Conservation (phyloP, 2,797 vertebrate species). For the Triplophysa bombifrons region DNA sequence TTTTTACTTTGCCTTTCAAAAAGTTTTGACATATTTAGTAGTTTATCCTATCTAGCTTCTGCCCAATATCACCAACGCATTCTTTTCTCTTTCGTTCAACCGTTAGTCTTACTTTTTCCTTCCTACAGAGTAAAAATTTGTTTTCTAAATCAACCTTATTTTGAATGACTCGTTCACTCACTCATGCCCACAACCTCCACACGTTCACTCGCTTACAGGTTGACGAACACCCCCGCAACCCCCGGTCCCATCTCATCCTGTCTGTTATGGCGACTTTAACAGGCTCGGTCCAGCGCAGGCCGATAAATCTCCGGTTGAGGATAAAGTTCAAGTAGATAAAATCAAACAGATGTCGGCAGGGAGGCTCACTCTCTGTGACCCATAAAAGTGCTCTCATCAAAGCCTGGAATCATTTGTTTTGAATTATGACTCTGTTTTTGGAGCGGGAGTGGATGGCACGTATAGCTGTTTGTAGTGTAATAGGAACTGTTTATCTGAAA, state of each 20-base stretch:
- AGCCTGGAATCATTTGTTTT: conserved; percentile 98
- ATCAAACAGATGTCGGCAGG: conserved; percentile 99
- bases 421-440: conserved; percentile 99
- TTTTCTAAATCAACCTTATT: not conserved
- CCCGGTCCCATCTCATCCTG: conserved; percentile 54
- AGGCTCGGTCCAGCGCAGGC: conserved; percentile 88
- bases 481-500: conserved; percentile 99
- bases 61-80: not conserved
- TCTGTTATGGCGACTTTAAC: conserved; percentile 92
- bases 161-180: not conserved
- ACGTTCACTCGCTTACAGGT: conserved; percentile 11
- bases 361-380: conserved; percentile 91
- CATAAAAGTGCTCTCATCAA: conserved; percentile 99
- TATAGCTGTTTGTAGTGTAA: conserved; percentile 93
- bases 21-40: too few relatives aligned
- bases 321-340: conserved; percentile 99
- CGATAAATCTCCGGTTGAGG: conserved; percentile 96
- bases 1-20: too few relatives aligned
- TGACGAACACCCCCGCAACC: conserved; percentile 53
- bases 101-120: not conserved
- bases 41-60: not conserved
- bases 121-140: not conserved
- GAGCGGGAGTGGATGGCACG: conserved; percentile 81
- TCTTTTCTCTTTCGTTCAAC: not conserved
- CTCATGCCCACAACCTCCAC: not conserved